Evolutionary conservation across 2,113 vertebrate species (phyloP), one percentile per base, ranked within the genome.

Genomic region (Diphyllodes magnificus): DNA sequence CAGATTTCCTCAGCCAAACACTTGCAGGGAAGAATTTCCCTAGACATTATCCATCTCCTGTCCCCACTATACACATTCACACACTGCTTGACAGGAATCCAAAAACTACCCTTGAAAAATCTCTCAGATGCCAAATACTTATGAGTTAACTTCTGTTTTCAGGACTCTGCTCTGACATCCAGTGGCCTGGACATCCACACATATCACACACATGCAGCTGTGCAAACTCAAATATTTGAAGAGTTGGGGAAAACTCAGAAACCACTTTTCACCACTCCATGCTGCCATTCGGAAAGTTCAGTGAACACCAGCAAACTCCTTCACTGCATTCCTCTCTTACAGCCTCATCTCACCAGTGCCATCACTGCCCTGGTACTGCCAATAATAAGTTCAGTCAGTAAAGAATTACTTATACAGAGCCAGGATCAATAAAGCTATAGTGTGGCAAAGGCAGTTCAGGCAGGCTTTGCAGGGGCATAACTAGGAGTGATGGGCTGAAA

Each of bases 401-500:
- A 49, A 73, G 65, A 92, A 94, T 89, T 82, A 81, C 66, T 45
- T 56, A 42, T 25, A 49, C 5, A 82, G 40, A 60, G 61, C 69
- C 82, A 94, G 87, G 90, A 95, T 94, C 86, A 90, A 92, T 93
- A 92, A 93, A 93, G 76, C 76, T 49, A 27, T 18, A 81, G 68
- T 4, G 33, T 51, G n/a, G 79, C 61, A 96, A 53, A 86, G n/a
- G 72, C 53, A 83, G 54, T 49, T 86, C 88, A 78, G 40, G 76
- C n/a, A 92, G 71, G 57, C 50, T 90, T 93, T 82, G 33, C 57
- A 57, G 71, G 51, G 69, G 72, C 86, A 92, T 95, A 96, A 96
- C 85, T 57, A 84, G 72, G 86, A 96, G 65, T 84, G 80, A 96
- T 93, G 77, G 80, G 90, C 45, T 96, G 88, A 96, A 96, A 94